These are phyloP conservation scores for Carterocephalus palaemon DNA, from an alignment of 2,888 invertebrate genomes.

Conservation along the genomic window DNA sequence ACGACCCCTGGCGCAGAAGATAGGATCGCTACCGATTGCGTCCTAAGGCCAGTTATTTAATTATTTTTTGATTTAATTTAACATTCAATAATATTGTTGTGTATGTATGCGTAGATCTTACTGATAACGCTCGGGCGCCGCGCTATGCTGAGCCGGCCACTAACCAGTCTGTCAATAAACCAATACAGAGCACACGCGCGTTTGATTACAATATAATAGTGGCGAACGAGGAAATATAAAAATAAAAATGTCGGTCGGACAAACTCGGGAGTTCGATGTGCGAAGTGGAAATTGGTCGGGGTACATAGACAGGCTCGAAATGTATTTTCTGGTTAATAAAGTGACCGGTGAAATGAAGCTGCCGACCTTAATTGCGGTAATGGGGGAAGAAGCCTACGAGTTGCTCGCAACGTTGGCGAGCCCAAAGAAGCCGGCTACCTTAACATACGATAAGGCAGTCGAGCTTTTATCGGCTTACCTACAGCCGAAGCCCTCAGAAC, in stretches of 20 bases:
- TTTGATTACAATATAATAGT: no score
- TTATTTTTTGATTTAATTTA: no score
- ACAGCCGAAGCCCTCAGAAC: neutral
- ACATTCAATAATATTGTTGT: no score
- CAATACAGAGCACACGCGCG: no score
- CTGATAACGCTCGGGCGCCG: no score
- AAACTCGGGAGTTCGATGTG: neutral
- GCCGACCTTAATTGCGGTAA: slow-evolving; percentile 16
- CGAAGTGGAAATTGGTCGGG: neutral
- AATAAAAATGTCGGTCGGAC: slow-evolving; percentile 3
- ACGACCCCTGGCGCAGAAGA: no score
- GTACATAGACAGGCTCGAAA: slow-evolving; percentile 19
- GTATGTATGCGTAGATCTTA: no score
- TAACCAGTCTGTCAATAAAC: no score
- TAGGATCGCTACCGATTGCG: no score
- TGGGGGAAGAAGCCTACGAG: slow-evolving; percentile 19
- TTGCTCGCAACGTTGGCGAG: slow-evolving; percentile 20
- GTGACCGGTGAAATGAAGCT: slow-evolving; percentile 5
- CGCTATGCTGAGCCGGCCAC: no score
- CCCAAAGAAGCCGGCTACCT: slow-evolving; percentile 1
- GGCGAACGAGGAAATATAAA: no score
- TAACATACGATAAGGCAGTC: neutral
- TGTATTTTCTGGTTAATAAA: slow-evolving; percentile 19
- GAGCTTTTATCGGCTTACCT: neutral
- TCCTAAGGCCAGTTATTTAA: no score